Percentiles rank a stretch among this genome's conserved stretches.
Conservation (phyloP, 2,888 invertebrate species). For the Bugula neritina region DNA sequence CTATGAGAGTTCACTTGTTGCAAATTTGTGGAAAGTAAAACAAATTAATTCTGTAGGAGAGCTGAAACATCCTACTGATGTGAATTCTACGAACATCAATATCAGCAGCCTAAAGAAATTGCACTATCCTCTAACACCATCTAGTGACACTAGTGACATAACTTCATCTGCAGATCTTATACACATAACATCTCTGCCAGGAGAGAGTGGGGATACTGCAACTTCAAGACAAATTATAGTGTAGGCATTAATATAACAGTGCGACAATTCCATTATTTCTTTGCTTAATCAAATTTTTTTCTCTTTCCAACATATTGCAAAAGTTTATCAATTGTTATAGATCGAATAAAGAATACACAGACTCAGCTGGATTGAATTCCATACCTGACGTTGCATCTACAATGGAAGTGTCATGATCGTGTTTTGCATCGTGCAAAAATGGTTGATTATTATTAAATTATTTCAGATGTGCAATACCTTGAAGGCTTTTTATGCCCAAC, state of each 20-base stretch:
- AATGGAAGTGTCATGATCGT: conserved; percentile 15
- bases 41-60: background rate
- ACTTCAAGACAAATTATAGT: background rate
- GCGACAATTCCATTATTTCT: too few relatives aligned
- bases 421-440: background rate
- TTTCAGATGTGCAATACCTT: background rate
- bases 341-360: background rate
- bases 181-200: background rate
- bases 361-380: conserved; percentile 18
- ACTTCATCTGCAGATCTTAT: background rate
- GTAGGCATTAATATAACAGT: background rate
- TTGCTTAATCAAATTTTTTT: too few relatives aligned
- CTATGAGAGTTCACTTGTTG: too few relatives aligned
- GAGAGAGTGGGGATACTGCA: conserved; percentile 14
- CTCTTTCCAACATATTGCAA: too few relatives aligned
- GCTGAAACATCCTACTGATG: background rate
- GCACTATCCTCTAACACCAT: conserved; percentile 42
- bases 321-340: background rate
- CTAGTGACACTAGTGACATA: conserved; percentile 26
- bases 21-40: too few relatives aligned
- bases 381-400: conserved; percentile 17
- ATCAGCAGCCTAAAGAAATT: conserved; percentile 33
- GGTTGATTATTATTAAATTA: background rate
- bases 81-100: background rate
- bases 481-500: background rate